Percentiles rank a stretch among this genome's conserved stretches.
Conservation (phyloP, 2,113 vertebrate genomes). For the Megaceryle torquata region DNA sequence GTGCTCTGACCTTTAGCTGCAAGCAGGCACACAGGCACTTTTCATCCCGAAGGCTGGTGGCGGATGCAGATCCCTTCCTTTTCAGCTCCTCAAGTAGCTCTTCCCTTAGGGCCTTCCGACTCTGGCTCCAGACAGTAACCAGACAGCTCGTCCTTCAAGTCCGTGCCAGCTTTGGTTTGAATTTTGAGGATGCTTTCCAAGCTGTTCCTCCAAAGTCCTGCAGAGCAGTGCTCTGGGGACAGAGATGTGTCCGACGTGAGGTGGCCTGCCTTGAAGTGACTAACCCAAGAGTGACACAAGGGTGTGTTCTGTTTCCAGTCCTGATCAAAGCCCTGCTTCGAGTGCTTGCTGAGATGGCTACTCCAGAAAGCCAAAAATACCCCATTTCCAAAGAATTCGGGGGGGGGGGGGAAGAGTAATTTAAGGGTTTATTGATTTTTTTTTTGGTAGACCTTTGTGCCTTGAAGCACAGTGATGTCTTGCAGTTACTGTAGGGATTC, state of each 20-base stretch:
- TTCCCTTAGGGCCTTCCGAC: slow-evolving; percentile 1
- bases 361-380: background rate
- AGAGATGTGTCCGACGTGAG: fast-evolving
- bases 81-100: background rate
- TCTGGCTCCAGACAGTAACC: background rate
- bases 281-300: background rate
- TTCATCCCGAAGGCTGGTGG: background rate
- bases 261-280: background rate
- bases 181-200: background rate
- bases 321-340: background rate
- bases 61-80: background rate
- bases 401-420: background rate
- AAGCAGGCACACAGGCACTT: background rate
- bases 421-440: background rate
- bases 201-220: background rate
- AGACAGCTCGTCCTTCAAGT: background rate
- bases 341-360: background rate
- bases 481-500: background rate
- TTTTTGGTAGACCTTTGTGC: background rate
- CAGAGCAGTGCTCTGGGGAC: background rate
- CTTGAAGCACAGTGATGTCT: background rate
- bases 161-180: background rate
- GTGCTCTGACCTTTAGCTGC: background rate
- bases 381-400: background rate
- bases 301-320: background rate